Percentiles rank a stretch among this genome's conserved stretches.
Conservation (phyloP, 2,113 vertebrate species). For the Equus quagga region DNA sequence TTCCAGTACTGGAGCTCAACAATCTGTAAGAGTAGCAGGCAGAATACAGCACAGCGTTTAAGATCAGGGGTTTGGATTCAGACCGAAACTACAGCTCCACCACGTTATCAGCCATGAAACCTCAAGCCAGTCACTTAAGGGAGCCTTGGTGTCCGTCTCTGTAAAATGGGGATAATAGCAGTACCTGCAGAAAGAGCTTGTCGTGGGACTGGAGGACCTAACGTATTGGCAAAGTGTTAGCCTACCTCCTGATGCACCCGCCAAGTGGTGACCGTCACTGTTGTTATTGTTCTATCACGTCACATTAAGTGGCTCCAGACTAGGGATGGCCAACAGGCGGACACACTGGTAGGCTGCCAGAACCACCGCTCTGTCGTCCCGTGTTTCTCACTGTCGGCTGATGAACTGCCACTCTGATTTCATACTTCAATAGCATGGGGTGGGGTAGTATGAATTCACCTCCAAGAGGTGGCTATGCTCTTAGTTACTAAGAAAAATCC, state of each 20-base stretch:
- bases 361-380: background rate
- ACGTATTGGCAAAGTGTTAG: background rate
- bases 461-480: background rate
- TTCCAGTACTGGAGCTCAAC: background rate
- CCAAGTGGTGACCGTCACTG: background rate
- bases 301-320: background rate
- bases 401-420: background rate
- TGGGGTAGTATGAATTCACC: background rate
- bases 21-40: background rate
- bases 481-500: background rate
- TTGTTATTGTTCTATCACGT: background rate
- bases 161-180: constrained; percentile 46
- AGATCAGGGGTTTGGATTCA: background rate
- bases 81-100: background rate
- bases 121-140: background rate
- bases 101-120: background rate
- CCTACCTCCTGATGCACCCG: background rate
- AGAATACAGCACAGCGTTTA: background rate
- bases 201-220: background rate
- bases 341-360: too few species aligned
- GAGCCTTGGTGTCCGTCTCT: constrained; percentile 21
- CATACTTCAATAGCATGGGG: background rate
- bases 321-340: background rate
- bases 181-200: background rate
- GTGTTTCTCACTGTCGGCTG: background rate